These are phyloP conservation scores for Danio jaintianensis DNA, from an alignment of 2,797 vertebrate genomes.

Conservation along the genomic window DNA sequence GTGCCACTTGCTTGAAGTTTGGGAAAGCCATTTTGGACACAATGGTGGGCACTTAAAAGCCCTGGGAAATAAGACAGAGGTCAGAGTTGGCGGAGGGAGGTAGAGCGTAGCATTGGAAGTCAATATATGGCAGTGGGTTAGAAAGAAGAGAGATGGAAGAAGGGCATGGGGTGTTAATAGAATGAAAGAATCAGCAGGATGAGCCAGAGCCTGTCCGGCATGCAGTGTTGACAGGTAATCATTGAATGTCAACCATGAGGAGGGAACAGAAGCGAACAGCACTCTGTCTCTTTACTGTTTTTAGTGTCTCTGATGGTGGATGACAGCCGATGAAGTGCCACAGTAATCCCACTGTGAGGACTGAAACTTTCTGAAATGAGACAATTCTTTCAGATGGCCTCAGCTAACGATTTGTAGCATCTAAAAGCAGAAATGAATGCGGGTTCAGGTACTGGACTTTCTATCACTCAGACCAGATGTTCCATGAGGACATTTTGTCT, in stretches of 20 bases:
- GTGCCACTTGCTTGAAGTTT: conserved; percentile 42
- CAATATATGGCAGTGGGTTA: conserved; percentile 60
- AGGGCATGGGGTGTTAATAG: conserved; percentile 70
- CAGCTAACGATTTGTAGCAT: not conserved
- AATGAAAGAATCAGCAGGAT: conserved; percentile 68
- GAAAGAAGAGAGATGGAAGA: conserved; percentile 42
- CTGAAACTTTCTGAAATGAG: conserved; percentile 4
- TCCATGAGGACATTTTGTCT: not conserved
- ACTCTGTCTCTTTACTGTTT: conserved; percentile 58
- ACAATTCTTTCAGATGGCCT: not conserved
- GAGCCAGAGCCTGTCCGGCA: conserved; percentile 57
- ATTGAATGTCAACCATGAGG: conserved; percentile 65
- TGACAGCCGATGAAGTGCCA: conserved; percentile 62
- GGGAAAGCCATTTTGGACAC: conserved; percentile 67
- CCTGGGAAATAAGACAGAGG: conserved; percentile 68
- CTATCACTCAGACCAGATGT: not conserved
- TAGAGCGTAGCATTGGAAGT: conserved; percentile 66
- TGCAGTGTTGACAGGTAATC: conserved; percentile 70
- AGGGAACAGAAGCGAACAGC: conserved; percentile 53
- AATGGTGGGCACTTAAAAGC: conserved; percentile 65
- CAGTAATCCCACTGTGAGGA: conserved; percentile 51
- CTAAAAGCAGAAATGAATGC: not conserved
- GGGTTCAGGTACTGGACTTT: not conserved
- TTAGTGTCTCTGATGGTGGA: conserved; percentile 54
- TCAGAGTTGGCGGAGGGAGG: conserved; percentile 63